Conservation (phyloP, 2,113 vertebrate species). For the Shinisaurus crocodilurus region DNA sequence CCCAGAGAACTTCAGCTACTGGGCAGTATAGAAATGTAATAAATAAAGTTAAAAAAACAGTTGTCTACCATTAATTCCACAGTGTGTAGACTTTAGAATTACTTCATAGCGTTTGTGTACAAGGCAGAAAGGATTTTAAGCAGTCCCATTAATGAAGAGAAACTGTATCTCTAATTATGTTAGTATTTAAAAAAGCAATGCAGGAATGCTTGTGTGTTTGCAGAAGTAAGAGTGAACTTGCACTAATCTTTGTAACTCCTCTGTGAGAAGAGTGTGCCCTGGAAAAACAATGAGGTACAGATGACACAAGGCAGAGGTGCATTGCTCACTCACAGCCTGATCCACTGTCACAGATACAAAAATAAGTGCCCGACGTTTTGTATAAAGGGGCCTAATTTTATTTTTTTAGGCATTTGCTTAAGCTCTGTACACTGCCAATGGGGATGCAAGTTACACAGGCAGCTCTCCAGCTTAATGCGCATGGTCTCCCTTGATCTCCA, state of each 20-base stretch:
- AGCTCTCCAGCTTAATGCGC: slow-evolving; percentile 71
- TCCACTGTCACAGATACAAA: slow-evolving; percentile 37
- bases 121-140: neutral
- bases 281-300: neutral
- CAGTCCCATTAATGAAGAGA: neutral
- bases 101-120: neutral
- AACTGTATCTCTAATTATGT: neutral
- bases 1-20: too few relatives aligned
- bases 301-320: slow-evolving; percentile 24
- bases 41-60: neutral
- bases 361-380: slow-evolving; percentile 25
- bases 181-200: too few relatives aligned
- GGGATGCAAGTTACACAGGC: slow-evolving; percentile 70
- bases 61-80: accelerated
- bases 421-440: slow-evolving; percentile 66
- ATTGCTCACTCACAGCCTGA: slow-evolving; percentile 51
- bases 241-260: neutral
- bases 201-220: neutral
- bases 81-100: neutral
- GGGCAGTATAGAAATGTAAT: too few relatives aligned
- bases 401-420: slow-evolving; percentile 53
- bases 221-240: neutral
- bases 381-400: slow-evolving; percentile 36
- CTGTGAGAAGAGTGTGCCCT: neutral
- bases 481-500: slow-evolving; percentile 75